Base-by-base conservation (phyloP, 2,888 invertebrate species). In the Bedellia somnulentella region DNA sequence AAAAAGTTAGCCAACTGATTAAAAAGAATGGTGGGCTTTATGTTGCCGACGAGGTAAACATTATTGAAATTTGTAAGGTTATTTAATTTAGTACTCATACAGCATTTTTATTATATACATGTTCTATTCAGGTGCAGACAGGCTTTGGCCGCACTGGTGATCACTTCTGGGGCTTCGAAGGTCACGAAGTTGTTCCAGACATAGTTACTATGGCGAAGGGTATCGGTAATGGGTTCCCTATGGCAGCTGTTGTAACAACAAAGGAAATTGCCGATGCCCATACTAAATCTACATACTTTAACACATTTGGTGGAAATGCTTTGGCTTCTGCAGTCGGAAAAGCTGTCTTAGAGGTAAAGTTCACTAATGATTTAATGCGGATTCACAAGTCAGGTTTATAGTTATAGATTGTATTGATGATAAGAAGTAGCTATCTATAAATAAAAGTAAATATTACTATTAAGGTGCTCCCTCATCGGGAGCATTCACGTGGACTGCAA, bases 201-300 rank as follows among this genome's bases (percentile, higher is more conserved):
- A 95, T 98, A 43, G 93, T 96, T 0, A 94, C 95, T 0, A 86
- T 94, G 88, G 95, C 95, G 1, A 96, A 96, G 59, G 93, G 93
- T 22, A 91, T 92, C 28, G 91, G 95, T 1, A 98, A 98, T 61
- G 98, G 98, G 0, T 98, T 92, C 63, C 98, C 98, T 0, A 63
- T 99, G 58, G 97, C 89, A 0, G 97, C 96, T 5, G 95, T 98
- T 0, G 89, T 94, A 0, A 98, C 98, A 0, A 96, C 91, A 0
- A 83, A 85, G 3, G 85, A 89, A 57, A 89, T 98, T 33, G 93
- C 96, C 0, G 71, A 81, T n/a, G 80, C 83, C 2, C 78, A 97
- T 43, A 79, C 80, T 0, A 71, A 80, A 44, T 91, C 92, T 0
- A 52, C 83, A 1, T 93, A 95, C 61, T 96, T 98, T 56, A 98